Evolutionary conservation across 2,888 invertebrate genomes (phyloP), one percentile per base, ranked within the genome.

Genomic region (Cantharis lateralis): DNA sequence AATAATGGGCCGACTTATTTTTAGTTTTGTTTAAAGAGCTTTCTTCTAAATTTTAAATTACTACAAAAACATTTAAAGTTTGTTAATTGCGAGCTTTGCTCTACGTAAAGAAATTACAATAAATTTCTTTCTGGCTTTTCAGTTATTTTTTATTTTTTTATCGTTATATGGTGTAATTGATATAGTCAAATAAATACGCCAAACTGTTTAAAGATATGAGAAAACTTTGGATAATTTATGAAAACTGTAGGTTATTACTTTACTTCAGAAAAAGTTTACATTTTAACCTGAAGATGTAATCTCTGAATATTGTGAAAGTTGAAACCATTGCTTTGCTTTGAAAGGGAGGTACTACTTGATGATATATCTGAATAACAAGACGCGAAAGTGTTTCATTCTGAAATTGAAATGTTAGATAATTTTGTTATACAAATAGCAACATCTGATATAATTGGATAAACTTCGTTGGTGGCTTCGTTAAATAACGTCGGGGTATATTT

Each of bases 1-100:
- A 78, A 76, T 78, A 78, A 78, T 78, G 75, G 76, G 68, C 24
- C 26, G 74, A 68, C 78, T 78, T 78, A 75, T 75, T 74, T 75
- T 72, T 72, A 78, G 75, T 61, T 76, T 74, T 72, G 73, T 78
- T 64, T 74, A 71, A 73, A 78, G 75, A 75, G 72, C 71, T 72
- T 72, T 62, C 72, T 75, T 74, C 62, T 72, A 75, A 71, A 70
- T 77, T 75, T 78, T n/a, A 70, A 73, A 71, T 48, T 32, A 74
- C 66, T 74, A 72, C 74, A 74, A 69, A 77, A 77, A 72, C 74
- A 63, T 77, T 72, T 74, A 20, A 74, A 77, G 74, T 77, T 77
- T 74, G 62, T 72, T 77, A 77, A 77, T 77, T 77, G 20, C 69
- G 66, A 70, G 71, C 18, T 68, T 68, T 28, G 62, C 15, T 66